A percentile compares a stretch with the other conserved stretches of the same genome.
Conservation (phyloP, 2,888 invertebrate species). For the Pristionchus arcanus region DNA sequence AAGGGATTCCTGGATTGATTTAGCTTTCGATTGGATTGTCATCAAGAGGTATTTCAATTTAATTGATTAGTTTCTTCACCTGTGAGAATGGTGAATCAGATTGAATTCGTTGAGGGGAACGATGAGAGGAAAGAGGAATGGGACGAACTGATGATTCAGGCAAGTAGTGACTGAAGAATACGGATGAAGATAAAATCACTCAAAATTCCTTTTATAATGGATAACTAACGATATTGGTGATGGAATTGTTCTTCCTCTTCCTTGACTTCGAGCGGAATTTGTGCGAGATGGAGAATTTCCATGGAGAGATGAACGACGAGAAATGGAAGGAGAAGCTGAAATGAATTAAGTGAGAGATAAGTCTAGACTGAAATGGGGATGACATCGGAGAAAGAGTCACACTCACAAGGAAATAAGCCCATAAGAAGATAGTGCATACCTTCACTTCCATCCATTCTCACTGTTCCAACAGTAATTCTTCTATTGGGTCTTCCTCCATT, state of each 20-base stretch:
- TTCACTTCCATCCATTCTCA: slow-evolving; percentile 22
- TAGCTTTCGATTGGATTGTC: background rate
- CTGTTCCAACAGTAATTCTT: slow-evolving; percentile 32
- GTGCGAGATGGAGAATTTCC: slow-evolving; percentile 33
- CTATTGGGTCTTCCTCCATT: slow-evolving; percentile 27
- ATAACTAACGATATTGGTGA: slow-evolving; percentile 52
- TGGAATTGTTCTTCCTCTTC: slow-evolving; percentile 20
- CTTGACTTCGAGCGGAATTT: slow-evolving; percentile 41
- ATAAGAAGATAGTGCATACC: background rate
- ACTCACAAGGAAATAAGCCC: background rate
- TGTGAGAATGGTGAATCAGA: slow-evolving; percentile 8
- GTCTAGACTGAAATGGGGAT: background rate
- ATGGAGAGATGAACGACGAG: slow-evolving; percentile 44
- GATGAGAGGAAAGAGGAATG: slow-evolving; percentile 8
- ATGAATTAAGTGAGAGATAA: background rate
- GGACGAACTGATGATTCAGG: slow-evolving; percentile 34
- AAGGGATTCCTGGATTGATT: background rate
- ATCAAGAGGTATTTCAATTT: background rate
- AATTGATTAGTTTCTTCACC: background rate
- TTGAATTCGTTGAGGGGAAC: slow-evolving; percentile 18
- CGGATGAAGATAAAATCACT: background rate
- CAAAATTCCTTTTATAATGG: background rate
- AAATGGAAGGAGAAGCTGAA: slow-evolving; percentile 39
- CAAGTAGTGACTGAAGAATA: slow-evolving; percentile 49
- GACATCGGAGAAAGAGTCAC: background rate